A percentile compares a stretch with the other conserved stretches of the same genome.
Evolutionary conservation across 2,113 vertebrate species (phyloP).

Genomic region (Clarias gariepinus): DNA sequence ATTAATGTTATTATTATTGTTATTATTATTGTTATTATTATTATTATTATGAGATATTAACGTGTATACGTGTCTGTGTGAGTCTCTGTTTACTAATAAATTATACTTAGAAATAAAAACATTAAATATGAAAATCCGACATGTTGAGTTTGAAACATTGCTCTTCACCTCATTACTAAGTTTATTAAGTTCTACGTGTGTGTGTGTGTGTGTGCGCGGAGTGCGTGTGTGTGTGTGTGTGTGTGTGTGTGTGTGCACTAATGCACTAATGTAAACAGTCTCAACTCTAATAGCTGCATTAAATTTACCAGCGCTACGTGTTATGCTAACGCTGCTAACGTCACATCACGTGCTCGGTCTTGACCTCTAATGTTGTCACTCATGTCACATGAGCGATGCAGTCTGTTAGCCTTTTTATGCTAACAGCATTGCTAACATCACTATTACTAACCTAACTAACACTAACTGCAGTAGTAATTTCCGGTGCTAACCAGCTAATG

Average conservation of each 20-base stretch:
- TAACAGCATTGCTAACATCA: slow-evolving; percentile 4
- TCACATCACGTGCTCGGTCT: neutral
- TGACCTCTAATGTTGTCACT: neutral
- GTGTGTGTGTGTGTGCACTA: neutral
- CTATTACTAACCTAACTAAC: slow-evolving; percentile 17
- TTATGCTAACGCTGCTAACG: neutral
- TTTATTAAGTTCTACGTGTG: neutral
- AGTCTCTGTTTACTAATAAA: slow-evolving; percentile 27
- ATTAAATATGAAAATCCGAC: slow-evolving; percentile 13
- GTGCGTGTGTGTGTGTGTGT: slow-evolving; percentile 9
- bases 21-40: slow-evolving; percentile 4
- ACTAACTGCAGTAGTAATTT: neutral
- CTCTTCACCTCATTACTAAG: neutral
- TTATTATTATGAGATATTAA: neutral
- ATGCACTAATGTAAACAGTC: slow-evolving; percentile 33
- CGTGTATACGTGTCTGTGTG: neutral
- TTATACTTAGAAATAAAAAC: slow-evolving; percentile 16
- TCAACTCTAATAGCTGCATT: slow-evolving; percentile 8
- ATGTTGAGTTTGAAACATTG: neutral
- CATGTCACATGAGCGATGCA: neutral
- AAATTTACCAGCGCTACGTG: neutral
- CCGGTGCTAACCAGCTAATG: neutral
- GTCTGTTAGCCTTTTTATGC: neutral
- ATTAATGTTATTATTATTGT: neutral
- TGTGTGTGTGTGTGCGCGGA: slow-evolving; percentile 20